Conservation (phyloP, 2,797 vertebrate genomes). For the Eulemur coronatus region DNA sequence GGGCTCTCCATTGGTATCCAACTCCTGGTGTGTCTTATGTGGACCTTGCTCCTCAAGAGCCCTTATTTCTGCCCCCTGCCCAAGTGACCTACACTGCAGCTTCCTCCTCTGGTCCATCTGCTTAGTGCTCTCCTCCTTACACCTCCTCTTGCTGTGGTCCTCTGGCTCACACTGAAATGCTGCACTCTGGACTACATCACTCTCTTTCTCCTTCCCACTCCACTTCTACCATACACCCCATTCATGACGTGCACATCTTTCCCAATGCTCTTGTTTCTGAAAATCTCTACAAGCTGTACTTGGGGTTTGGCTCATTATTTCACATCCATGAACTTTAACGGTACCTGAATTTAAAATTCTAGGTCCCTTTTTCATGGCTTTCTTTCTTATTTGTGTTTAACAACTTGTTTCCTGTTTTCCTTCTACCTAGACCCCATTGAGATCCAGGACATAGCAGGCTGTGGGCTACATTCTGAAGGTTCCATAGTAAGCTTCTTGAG, state of each 20-base stretch:
- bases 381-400: not conserved
- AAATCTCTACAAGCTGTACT: not conserved
- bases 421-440: constrained; percentile 45
- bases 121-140: not conserved
- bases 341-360: not conserved
- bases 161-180: not conserved
- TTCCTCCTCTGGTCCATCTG: not conserved
- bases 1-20: not conserved
- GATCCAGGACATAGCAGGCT: constrained; percentile 39
- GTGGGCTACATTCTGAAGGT: not conserved
- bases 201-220: no score
- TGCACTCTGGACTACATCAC: not conserved
- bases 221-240: not conserved
- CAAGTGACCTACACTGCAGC: not conserved
- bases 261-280: not conserved
- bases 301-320: not conserved
- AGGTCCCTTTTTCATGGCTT: not conserved
- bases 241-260: rapidly evolving
- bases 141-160: not conserved
- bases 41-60: not conserved
- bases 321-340: not conserved
- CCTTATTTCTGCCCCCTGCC: not conserved
- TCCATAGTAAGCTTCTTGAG: not conserved
- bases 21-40: not conserved
- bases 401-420: not conserved